Conservation (phyloP, 2,797 vertebrate genomes). For the Gephyroberyx darwinii region DNA sequence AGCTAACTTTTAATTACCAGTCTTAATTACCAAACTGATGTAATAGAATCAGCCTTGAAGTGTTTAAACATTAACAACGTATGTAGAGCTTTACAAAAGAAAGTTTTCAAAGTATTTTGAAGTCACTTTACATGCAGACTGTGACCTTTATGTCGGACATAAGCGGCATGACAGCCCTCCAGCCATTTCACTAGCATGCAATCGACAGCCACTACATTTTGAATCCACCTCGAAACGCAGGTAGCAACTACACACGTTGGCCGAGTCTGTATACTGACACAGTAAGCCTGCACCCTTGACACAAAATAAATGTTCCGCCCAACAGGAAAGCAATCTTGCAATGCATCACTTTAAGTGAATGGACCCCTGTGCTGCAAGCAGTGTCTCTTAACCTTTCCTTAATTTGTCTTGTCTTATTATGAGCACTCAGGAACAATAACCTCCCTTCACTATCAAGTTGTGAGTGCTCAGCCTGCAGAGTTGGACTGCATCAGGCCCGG, state of each 20-base stretch:
- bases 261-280: slow-evolving; percentile 66
- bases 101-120: no score
- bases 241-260: slow-evolving; percentile 58
- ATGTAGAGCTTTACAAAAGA: no score
- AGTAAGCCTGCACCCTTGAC: slow-evolving; percentile 63
- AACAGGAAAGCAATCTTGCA: slow-evolving; percentile 76
- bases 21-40: no score
- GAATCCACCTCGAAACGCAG: slow-evolving; percentile 34
- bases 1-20: no score
- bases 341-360: slow-evolving; percentile 79
- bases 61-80: not conserved
- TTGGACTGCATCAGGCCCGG: slow-evolving; percentile 14
- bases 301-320: slow-evolving; percentile 68
- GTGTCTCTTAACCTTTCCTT: slow-evolving; percentile 80
- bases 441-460: slow-evolving; percentile 54
- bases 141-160: slow-evolving; percentile 24
- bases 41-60: no score
- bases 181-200: slow-evolving; percentile 47
- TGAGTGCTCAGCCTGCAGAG: slow-evolving; percentile 12
- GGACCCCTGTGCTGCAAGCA: slow-evolving; percentile 70
- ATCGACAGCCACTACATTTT: slow-evolving; percentile 43
- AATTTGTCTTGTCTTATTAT: slow-evolving; percentile 79
- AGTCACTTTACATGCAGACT: slow-evolving; percentile 6
- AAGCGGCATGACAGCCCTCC: slow-evolving; percentile 9
- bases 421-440: slow-evolving; percentile 68